phyloP scores from a whole-genome alignment of 1,140 invertebrate genomes.

The Leptinotarsa texana region DNA sequence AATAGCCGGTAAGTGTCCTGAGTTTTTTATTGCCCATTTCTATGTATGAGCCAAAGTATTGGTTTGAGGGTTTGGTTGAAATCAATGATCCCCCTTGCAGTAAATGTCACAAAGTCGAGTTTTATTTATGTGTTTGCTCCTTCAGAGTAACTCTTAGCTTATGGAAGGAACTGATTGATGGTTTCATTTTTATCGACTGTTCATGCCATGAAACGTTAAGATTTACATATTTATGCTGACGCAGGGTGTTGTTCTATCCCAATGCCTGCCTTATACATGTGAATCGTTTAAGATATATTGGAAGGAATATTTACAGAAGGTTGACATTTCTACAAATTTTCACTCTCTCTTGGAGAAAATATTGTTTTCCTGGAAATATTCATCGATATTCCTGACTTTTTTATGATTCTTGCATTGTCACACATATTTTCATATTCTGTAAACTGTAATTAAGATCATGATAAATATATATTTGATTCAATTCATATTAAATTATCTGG shows the following conservation, averaged over 20 bases:
- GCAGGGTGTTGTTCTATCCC: neutral
- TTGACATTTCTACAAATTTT: no score
- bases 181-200: slow-evolving; percentile 5
- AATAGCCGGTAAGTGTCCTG: slow-evolving; percentile 3
- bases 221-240: neutral
- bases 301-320: no score
- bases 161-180: slow-evolving; percentile 8
- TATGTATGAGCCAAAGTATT: slow-evolving; percentile 14
- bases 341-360: no score
- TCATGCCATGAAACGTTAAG: neutral
- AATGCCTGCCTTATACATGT: neutral
- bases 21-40: slow-evolving; percentile 18
- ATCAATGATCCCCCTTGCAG: slow-evolving; percentile 12
- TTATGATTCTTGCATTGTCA: no score
- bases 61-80: neutral
- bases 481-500: no score
- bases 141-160: neutral
- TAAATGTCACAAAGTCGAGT: slow-evolving; percentile 12
- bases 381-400: no score
- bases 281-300: neutral
- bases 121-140: slow-evolving; percentile 12
- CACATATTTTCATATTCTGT: no score
- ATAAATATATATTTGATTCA: no score
- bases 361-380: no score
- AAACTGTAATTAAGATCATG: no score